Evolutionary conservation across 1,140 invertebrate species (phyloP).

Genomic region (Leptoteleia sp.): DNA sequence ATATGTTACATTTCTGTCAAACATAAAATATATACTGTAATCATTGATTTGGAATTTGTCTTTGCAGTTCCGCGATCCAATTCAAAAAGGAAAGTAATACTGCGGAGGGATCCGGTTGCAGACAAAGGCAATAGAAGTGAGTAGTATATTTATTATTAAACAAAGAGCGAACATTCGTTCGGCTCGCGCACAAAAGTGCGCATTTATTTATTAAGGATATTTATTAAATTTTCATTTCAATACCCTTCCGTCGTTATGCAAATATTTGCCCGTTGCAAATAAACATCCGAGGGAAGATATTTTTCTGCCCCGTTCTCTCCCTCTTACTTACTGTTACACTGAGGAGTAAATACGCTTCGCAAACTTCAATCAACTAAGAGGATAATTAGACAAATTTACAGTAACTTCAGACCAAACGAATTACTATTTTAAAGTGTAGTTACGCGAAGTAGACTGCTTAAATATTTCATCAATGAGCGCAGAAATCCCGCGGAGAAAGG

Average conservation of each 20-base stretch:
- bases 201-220: too few species aligned
- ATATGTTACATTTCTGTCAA: too few species aligned
- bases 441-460: conserved; percentile 20
- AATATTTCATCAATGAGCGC: conserved; percentile 27
- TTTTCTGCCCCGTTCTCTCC: too few species aligned
- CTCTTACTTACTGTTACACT: too few species aligned
- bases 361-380: conserved; percentile 23
- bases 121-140: conserved; percentile 94
- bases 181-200: too few species aligned
- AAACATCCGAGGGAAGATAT: too few species aligned
- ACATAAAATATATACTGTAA: too few species aligned
- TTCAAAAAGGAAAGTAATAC: conserved; percentile 86
- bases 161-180: too few species aligned
- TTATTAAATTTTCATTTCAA: too few species aligned
- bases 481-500: conserved; percentile 5
- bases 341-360: conserved; percentile 8
- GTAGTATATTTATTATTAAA: conserved; percentile 75
- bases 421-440: conserved; percentile 18
- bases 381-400: conserved; percentile 32
- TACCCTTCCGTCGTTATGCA: too few species aligned
- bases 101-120: conserved; percentile 87
- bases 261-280: too few species aligned
- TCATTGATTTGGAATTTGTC: too few species aligned
- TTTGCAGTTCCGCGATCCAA: conserved; percentile 84
- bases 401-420: conserved; percentile 9